phyloP scores from a whole-genome alignment of 2,113 vertebrate genomes.

The Hemichromis elongatus region DNA sequence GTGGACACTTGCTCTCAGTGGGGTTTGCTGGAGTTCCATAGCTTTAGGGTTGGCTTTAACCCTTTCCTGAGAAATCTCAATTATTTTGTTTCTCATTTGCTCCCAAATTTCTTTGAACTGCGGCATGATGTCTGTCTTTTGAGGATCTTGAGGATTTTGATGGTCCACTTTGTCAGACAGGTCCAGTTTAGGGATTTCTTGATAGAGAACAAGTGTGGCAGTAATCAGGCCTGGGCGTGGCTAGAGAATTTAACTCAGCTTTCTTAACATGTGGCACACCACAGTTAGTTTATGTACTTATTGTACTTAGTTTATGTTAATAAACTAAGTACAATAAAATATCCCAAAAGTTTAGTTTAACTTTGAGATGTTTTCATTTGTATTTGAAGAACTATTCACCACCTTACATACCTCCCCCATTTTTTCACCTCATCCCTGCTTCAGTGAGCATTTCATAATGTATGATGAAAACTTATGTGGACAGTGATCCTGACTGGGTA shows the following conservation, averaged over 20 bases:
- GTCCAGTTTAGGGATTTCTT: not conserved
- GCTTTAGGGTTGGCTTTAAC: not conserved
- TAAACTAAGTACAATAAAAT: not conserved
- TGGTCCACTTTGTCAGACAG: not conserved
- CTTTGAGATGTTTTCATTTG: not conserved
- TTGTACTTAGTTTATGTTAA: no score
- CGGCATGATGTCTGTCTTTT: not conserved
- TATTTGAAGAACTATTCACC: not conserved
- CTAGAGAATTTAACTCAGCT: not conserved
- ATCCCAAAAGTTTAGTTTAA: not conserved
- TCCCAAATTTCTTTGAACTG: not conserved
- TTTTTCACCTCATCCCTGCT: not conserved
- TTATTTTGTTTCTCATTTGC: not conserved
- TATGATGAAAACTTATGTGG: not conserved
- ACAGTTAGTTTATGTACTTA: not conserved
- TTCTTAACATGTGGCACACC: not conserved
- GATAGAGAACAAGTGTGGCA: not conserved
- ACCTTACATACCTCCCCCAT: not conserved
- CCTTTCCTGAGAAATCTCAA: not conserved
- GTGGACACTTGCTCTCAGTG: not conserved
- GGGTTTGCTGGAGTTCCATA: not conserved
- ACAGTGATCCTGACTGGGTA: not conserved
- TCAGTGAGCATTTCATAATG: not conserved
- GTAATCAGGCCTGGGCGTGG: not conserved
- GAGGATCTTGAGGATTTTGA: not conserved